Base-by-base conservation (phyloP, 2,888 invertebrate species). In the Boloria selene region DNA sequence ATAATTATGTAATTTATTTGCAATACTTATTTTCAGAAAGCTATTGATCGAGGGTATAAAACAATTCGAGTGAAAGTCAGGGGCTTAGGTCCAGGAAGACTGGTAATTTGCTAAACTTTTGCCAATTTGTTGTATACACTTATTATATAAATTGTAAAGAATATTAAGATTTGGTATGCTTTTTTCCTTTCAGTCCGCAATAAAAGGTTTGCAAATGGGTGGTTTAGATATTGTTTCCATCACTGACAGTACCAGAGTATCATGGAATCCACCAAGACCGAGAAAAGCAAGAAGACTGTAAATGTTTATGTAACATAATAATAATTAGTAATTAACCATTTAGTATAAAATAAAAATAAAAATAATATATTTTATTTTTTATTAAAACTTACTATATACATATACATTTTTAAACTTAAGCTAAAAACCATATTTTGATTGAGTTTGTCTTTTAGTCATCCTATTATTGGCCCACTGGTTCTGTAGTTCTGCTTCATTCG, bases 391-490 rank as follows among this genome's bases (percentile, higher is more conserved):
- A 44, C 49, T 38, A 69, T 38, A 38, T 51, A 52, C 3, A 31
- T 54, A 52, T 50, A 64, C 7, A 58, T 56, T 52, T 42, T 51
- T 49, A 18, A 56, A 13, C 5, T 53, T n/a, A 31, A 14, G 62
- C 88, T 94, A 98, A 92, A 98, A 98, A 53, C 98, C 98, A 93
- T 98, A 98, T 94, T 98, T 98, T 45, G 97, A 96, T 84, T 98
- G 96, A n/a, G 98, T 97, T 86, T 97, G 96, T 80, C 96, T 94
- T 75, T 96, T 95, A 3, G 96, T 96, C 90, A 96, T 94, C 77
- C 96, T 94, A 83, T 96, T 98, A 74, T 96, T 94, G 6, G 98
- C 95, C 98, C 98, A 99, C 88, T 97, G 96, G 80, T 97, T 98
- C 83, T 98, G 97, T 60, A 99, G 86, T 79, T 98, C 98, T 68